Conservation (phyloP, 2,888 invertebrate species). For the Drosophila prolongata region DNA sequence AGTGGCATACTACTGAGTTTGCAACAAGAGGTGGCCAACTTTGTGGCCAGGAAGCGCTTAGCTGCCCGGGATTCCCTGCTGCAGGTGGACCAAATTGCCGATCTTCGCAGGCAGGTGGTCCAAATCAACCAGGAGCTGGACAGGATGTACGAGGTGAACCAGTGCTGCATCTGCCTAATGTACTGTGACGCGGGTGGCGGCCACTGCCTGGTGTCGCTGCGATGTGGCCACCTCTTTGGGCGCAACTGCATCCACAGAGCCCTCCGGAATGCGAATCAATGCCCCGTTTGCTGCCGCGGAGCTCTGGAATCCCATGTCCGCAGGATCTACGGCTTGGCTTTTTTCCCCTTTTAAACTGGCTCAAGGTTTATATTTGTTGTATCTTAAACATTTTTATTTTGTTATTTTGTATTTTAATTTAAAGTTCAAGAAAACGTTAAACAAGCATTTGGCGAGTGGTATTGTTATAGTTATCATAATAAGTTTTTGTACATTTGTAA, state of each 20-base stretch:
- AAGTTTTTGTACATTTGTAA: too few species aligned
- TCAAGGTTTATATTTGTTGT: too few species aligned
- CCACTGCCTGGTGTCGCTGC: not conserved
- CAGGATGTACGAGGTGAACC: not conserved
- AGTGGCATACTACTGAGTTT: not conserved
- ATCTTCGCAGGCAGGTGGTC: not conserved
- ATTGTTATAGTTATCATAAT: too few species aligned
- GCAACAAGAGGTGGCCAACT: not conserved
- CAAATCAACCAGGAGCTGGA: not conserved
- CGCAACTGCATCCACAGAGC: not conserved
- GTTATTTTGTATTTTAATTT: too few species aligned
- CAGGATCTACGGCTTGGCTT: not conserved
- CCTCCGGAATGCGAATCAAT: not conserved
- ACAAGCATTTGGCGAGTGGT: too few species aligned
- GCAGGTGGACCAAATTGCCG: not conserved
- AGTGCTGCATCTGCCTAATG: not conserved
- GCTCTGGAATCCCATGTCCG: not conserved
- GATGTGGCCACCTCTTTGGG: constrained; percentile 2
- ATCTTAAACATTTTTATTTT: too few species aligned
- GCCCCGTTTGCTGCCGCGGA: not conserved
- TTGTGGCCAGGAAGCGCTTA: too few species aligned
- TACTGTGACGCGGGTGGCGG: not conserved
- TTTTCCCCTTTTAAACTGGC: not conserved
- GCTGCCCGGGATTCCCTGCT: not conserved
- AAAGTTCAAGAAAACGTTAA: too few species aligned